Conservation (phyloP, 2,113 vertebrate species). For the Cacatua alba region DNA sequence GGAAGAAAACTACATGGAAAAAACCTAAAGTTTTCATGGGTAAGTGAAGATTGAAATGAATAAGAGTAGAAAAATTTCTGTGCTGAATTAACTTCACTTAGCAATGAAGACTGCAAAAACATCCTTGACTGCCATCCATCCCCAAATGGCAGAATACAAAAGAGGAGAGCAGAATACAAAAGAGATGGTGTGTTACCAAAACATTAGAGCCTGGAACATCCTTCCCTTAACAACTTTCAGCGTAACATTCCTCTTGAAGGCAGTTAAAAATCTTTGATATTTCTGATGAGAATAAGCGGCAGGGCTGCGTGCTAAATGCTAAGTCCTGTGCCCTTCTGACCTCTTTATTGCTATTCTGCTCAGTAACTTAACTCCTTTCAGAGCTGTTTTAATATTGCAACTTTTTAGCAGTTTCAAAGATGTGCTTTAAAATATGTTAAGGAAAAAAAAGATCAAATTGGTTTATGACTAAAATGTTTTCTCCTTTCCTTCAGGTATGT, state of each 20-base stretch:
- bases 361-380: background rate
- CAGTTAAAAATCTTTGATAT: background rate
- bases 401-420: background rate
- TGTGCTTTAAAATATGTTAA: background rate
- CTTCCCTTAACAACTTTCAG: background rate
- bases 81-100: background rate
- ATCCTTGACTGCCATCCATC: background rate
- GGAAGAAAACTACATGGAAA: background rate
- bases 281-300: background rate
- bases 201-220: background rate
- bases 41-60: background rate
- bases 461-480: background rate
- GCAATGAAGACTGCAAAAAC: background rate
- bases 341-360: background rate
- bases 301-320: background rate
- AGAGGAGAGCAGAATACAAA: background rate
- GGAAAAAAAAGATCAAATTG: background rate
- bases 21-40: background rate
- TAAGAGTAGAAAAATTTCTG: background rate
- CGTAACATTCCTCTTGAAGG: background rate
- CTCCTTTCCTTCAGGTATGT: background rate
- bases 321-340: background rate
- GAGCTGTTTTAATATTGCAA: background rate
- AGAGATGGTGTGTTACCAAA: background rate
- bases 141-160: background rate